Conservation (phyloP, 2,888 invertebrate genomes). For the Cetonia aurata region DNA sequence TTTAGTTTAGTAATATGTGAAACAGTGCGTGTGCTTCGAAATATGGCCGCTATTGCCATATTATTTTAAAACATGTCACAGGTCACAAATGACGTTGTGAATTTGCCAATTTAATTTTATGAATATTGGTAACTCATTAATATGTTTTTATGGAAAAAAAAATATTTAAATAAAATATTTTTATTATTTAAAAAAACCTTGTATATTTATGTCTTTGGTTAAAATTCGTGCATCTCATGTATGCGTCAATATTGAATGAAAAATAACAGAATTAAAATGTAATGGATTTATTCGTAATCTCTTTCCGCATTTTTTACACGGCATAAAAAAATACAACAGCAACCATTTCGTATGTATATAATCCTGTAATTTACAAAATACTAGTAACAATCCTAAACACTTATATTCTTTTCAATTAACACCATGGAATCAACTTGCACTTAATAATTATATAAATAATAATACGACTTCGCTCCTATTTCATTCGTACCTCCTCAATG, state of each 20-base stretch:
- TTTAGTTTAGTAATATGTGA: too few relatives aligned
- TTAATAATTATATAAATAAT: slow-evolving; percentile 25
- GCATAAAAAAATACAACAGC: slow-evolving; percentile 47
- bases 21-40: too few relatives aligned
- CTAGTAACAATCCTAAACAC: slow-evolving; percentile 44
- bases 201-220: background rate
- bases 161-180: too few relatives aligned
- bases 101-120: too few relatives aligned
- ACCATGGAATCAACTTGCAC: slow-evolving; percentile 43
- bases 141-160: too few relatives aligned
- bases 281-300: slow-evolving; percentile 44
- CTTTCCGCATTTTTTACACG: slow-evolving; percentile 32
- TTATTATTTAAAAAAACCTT: too few relatives aligned
- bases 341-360: slow-evolving; percentile 40
- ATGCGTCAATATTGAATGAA: too few relatives aligned
- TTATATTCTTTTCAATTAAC: slow-evolving; percentile 3
- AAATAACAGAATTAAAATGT: slow-evolving; percentile 30
- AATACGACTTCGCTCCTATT: slow-evolving; percentile 1
- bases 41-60: too few relatives aligned
- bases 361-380: slow-evolving; percentile 46
- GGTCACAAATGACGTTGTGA: too few relatives aligned
- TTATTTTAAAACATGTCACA: too few relatives aligned
- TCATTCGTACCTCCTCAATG: background rate
- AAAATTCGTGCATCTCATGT: background rate
- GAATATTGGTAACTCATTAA: too few relatives aligned